Evolutionary conservation across 2,888 invertebrate genomes (phyloP).

Genomic region (Ceratothoa steindachneri): DNA sequence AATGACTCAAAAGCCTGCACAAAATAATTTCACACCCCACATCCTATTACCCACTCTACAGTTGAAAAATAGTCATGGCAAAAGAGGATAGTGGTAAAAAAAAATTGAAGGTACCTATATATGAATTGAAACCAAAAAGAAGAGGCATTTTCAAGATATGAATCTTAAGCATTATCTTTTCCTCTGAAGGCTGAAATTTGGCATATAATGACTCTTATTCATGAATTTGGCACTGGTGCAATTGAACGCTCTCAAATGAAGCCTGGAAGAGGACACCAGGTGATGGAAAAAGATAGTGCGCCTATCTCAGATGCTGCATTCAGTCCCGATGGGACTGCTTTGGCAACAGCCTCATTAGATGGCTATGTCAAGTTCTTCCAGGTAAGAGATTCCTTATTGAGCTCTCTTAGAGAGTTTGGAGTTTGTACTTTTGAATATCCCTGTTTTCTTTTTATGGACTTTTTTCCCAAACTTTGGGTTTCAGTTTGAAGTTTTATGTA

Average conservation of each 20-base stretch:
- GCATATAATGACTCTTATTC: slow-evolving; percentile 57
- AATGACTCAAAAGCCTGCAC: too few relatives aligned
- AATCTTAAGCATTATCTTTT: too few relatives aligned
- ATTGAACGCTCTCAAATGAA: slow-evolving; percentile 33
- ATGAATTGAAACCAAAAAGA: too few relatives aligned
- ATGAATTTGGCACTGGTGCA: slow-evolving; percentile 53
- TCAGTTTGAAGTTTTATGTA: background rate
- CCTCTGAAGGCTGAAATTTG: slow-evolving; percentile 61
- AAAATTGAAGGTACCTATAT: too few relatives aligned
- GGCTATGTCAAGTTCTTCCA: slow-evolving; percentile 91
- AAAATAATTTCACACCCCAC: too few relatives aligned
- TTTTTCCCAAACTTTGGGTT: too few relatives aligned
- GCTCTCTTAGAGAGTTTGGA: background rate
- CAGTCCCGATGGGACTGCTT: slow-evolving; percentile 89
- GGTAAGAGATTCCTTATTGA: slow-evolving; percentile 52
- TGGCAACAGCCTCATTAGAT: slow-evolving; percentile 82
- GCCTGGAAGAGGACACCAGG: slow-evolving; percentile 56
- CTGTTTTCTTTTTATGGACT: slow-evolving; percentile 18
- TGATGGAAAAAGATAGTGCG: slow-evolving; percentile 61
- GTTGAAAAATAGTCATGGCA: too few relatives aligned
- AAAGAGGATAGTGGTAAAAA: too few relatives aligned
- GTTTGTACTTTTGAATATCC: background rate
- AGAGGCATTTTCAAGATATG: too few relatives aligned
- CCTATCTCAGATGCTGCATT: slow-evolving; percentile 79
- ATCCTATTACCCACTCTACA: too few relatives aligned